These are phyloP conservation scores for Erpetoichthys calabaricus DNA, from an alignment of 2,797 vertebrate species.

Conservation along the genomic window DNA sequence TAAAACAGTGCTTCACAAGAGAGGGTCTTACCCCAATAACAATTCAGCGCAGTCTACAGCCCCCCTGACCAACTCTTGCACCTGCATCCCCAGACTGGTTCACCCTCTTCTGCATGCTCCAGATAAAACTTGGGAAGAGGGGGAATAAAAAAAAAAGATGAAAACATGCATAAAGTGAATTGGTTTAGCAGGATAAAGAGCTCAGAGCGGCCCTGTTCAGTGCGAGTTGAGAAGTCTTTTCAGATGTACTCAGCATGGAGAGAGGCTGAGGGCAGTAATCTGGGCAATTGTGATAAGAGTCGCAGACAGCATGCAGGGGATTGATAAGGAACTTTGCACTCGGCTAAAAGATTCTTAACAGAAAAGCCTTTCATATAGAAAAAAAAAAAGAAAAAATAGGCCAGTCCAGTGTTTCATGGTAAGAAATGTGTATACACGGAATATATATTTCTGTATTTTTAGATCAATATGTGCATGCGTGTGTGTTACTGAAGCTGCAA, in stretches of 20 bases:
- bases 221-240: constrained; percentile 66
- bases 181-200: constrained; percentile 74
- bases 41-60: constrained; percentile 36
- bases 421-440: background rate
- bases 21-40: constrained; percentile 54
- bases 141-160: constrained; percentile 56
- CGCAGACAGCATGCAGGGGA: constrained; percentile 68
- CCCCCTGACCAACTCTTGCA: constrained; percentile 60
- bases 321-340: constrained; percentile 75
- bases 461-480: background rate
- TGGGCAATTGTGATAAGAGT: constrained; percentile 74
- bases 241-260: constrained; percentile 59
- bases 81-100: constrained; percentile 47
- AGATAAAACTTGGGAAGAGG: constrained; percentile 56
- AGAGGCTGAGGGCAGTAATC: constrained; percentile 65
- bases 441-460: background rate
- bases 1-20: constrained; percentile 77
- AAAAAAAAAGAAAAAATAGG: constrained; percentile 33
- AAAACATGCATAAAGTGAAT: constrained; percentile 69
- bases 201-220: constrained; percentile 61
- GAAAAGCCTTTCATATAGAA: constrained; percentile 53
- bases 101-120: constrained; percentile 57
- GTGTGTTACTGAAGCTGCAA: no score
- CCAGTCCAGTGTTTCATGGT: background rate
- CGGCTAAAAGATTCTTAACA: constrained; percentile 54